Base-by-base conservation (phyloP, 2,888 invertebrate genomes). In the Zaprionus bogoriensis region DNA sequence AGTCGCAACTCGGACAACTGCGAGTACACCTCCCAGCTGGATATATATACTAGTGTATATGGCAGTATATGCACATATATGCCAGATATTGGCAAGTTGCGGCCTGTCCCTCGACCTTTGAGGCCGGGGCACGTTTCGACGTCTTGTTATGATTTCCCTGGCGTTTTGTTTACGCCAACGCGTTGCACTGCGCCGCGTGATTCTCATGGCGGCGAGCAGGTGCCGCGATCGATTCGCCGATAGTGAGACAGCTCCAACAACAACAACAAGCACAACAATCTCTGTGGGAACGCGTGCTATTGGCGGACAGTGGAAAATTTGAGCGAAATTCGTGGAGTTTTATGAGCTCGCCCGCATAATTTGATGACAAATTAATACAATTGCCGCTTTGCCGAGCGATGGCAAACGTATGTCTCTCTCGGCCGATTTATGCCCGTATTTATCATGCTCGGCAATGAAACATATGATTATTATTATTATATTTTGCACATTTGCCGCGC, bases 351-450 rank as follows among this genome's bases (percentile, higher is more conserved):
- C 4, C 50, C 72, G 86, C 82, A 82, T 85, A 87, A 85, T 87
- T 85, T 87, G 67, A 82, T 78, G 79, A 71, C 87, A 85, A 82
- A 82, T 82, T 82, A 85, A 82, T 82, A 73, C 81, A 82, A 87
- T 85, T 48, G 44, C 30, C 39, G n/a, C 17, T 17, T 20, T 7
- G 7, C 17, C 30, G 58, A 53, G 51, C 57, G 52, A 65, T 54
- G 65, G 62, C 30, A 14, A 73, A 77, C 69, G 60, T 72, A 84
- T 78, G 85, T 39, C 59, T 25, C 28, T 10, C 14, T 14, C 32
- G 4, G 20, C 28, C 69, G 63, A 84, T 87, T 81, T 87, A 84
- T 87, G 63, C 51, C 55, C 32, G 44, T 55, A 84, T 87, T 77
- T 86, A 84, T 86, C 64, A 79, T 82, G 51, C 39, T 53, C 42